phyloP scores from a whole-genome alignment of 2,888 invertebrate genomes.

The Camptogramma bilineatum region DNA sequence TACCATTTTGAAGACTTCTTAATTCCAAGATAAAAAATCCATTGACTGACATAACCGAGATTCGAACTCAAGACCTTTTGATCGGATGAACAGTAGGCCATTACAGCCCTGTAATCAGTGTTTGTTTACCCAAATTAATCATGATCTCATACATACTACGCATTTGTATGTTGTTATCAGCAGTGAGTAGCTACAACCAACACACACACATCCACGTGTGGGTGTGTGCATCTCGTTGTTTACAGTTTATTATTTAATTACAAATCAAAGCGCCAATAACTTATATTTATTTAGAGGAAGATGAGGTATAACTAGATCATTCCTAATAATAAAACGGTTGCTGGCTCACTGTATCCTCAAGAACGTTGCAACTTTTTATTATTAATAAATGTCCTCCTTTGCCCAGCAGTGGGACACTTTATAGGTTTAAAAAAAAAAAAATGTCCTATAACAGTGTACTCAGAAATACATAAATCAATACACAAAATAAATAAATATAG shows the following conservation, averaged over 20 bases:
- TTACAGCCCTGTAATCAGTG: conserved; percentile 57
- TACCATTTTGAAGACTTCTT: too few species aligned
- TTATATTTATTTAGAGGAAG: neutral
- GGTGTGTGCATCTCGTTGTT: conserved; percentile 21
- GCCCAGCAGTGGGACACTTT: too few species aligned
- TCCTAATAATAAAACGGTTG: conserved; percentile 17
- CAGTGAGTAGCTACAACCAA: conserved; percentile 38
- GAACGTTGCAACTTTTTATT: neutral
- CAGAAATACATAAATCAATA: too few species aligned
- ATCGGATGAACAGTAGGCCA: neutral
- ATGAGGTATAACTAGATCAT: conserved; percentile 21
- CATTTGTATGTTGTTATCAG: conserved; percentile 33
- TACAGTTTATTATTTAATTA: conserved; percentile 15
- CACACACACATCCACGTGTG: conserved; percentile 45
- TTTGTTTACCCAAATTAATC: conserved; percentile 74
- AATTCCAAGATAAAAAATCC: neutral
- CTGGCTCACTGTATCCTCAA: neutral
- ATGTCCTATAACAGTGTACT: too few species aligned
- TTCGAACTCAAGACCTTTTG: neutral
- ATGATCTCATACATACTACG: conserved; percentile 70
- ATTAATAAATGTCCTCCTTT: too few species aligned
- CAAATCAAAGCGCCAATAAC: conserved; percentile 42
- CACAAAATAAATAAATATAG: too few species aligned
- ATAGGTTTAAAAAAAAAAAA: too few species aligned
- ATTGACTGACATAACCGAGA: neutral